Evolutionary conservation across 2,888 invertebrate genomes (phyloP), one percentile per base, ranked within the genome.

Genomic region (Xanthia icteritia): DNA sequence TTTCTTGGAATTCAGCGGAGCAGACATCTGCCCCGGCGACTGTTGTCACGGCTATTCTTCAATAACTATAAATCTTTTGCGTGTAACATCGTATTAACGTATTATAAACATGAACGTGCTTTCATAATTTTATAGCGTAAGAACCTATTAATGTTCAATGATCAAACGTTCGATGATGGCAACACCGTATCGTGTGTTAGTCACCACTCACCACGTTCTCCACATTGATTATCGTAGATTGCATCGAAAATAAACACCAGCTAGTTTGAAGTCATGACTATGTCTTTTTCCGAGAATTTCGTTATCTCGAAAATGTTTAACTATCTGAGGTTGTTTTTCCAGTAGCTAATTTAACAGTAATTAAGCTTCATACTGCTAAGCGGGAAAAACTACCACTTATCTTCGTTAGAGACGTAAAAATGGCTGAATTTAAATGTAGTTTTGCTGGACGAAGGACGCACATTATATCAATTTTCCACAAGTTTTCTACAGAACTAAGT

Each of bases 91-190:
- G 58, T 51, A 75, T 76, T 66, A 81, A 68, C 61, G 58, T 71
- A 80, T 61, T 73, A 80, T 77, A 81, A 87, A 87, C 73, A 83
- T 76, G 64, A 51, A 23, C 65, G 54, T n/a, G 73, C 72, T 81
- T 79, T 79, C 77, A 83, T 83, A 87, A 81, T 75, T 84, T 81
- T 77, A 87, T 76, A 68, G 73, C 71, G 66, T 68, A 86, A 81
- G 77, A 74, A 75, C 67, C 73, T 75, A 79, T 81, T 78, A 86
- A 79, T 68, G 77, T 79, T 70, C 23, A 13, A 13, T 78, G 84
- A 86, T 84, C 81, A 87, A 87, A 87, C 63, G 42, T 68, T 74
- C n/a, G 58, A 69, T 54, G 75, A 74, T 73, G 68, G 76, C 81
- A 69, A 60, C 81, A 64, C 67, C n/a, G 67, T 36, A 48, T 42